A percentile compares a stretch with the other conserved stretches of the same genome.
Evolutionary conservation across 1,140 invertebrate genomes (phyloP).

Genomic region (Sogatella furcifera): DNA sequence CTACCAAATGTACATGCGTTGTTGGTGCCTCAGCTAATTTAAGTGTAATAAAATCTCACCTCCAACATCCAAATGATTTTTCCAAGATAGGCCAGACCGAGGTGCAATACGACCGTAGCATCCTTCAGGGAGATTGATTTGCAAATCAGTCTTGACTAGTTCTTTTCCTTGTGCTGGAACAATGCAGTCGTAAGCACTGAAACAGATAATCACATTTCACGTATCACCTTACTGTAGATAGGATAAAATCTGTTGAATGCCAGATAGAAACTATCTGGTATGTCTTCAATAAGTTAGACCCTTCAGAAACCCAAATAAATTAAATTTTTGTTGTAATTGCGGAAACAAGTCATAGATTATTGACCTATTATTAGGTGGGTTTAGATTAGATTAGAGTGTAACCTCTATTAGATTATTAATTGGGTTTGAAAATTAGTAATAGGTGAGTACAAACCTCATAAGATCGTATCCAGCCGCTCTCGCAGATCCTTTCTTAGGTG

Average conservation of each 20-base stretch:
- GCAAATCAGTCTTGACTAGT: constrained; percentile 85
- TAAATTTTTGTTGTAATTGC: too few relatives aligned
- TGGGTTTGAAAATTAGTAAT: not conserved
- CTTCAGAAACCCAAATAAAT: too few relatives aligned
- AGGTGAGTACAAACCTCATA: constrained; percentile 47
- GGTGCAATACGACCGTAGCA: constrained; percentile 95
- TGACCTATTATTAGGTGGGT: too few relatives aligned
- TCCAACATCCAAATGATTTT: constrained; percentile 94
- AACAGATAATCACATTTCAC: constrained; percentile 9
- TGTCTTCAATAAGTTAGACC: too few relatives aligned
- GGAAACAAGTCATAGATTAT: too few relatives aligned
- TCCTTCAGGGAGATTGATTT: constrained; percentile 72
- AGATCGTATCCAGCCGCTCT: constrained; percentile 87
- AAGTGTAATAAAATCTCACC: constrained; percentile 34
- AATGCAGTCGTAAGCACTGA: constrained; percentile 74
- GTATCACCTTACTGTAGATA: too few relatives aligned
- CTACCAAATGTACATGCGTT: too few relatives aligned
- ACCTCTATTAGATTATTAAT: too few relatives aligned
- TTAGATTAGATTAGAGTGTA: too few relatives aligned
- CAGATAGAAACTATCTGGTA: too few relatives aligned
- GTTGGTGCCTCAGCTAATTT: too few relatives aligned
- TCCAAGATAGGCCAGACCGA: constrained; percentile 87
- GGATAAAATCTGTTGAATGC: too few relatives aligned
- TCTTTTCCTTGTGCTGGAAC: constrained; percentile 77
- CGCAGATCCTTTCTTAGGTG: constrained; percentile 72